Evolutionary conservation across 2,797 vertebrate genomes (phyloP), one percentile per base, ranked within the genome.

Genomic region (Scarus forsteni): DNA sequence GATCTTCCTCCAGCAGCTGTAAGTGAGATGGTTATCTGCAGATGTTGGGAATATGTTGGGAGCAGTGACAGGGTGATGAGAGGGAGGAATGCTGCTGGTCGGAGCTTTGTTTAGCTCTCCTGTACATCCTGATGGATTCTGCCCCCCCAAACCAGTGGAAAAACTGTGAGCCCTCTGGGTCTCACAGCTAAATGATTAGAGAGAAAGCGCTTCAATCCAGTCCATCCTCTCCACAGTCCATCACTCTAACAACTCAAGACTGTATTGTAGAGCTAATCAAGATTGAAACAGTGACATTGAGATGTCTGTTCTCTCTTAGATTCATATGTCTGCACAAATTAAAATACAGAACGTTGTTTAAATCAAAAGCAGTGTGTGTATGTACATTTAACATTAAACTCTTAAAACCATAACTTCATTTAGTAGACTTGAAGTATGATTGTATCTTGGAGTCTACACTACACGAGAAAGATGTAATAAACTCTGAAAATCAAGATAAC

Each of bases 61-160:
- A 60, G 81, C 75, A 71, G 78, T 79, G 83, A 91, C 85, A 81
- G 77, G 82, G 85, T 80, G 90, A 74, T 85, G 90, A 93, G 72
- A 79, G 65, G 64, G 70, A 89, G 91, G 89, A 92, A 92, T 87
- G 89, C 73, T 59, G 66, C 52, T 63, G 71, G 73, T 14, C n/a
- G 72, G 73, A 43, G 63, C 57, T 84, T 73, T 81, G 83, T 87
- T 83, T 80, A 56, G 63, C 64, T 74, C 72, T 75, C 64, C 72
- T 70, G 75, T 66, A 72, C 18, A 75, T 79, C 66, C 14, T 68
- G 84, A 79, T 73, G 39, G 77, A 86, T 64, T 63, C 66, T 63
- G 64, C 64, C 62, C 65, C 49, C 55, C 38, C 39, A 72, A 39
- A 70, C 63, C 69, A 83, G 72, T 27, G 68, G 72, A 73, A 79